phyloP scores from a whole-genome alignment of 1,140 invertebrate genomes.

The Lordiphosa stackelbergi region DNA sequence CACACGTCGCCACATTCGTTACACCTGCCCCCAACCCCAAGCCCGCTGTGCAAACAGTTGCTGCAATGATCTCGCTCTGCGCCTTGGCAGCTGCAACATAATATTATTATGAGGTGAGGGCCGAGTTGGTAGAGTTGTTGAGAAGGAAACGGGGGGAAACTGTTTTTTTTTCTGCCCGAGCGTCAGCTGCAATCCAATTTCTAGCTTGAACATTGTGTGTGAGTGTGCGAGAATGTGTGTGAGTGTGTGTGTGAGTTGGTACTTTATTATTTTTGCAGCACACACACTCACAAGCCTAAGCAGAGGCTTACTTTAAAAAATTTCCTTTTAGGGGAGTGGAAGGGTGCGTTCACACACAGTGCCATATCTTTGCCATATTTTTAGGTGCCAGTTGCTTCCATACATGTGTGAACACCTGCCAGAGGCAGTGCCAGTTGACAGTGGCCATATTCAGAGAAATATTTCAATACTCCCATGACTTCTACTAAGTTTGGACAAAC shows the following conservation, averaged over 20 bases:
- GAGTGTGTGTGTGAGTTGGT: constrained; percentile 33
- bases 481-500: too few species aligned
- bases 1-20: constrained; percentile 65
- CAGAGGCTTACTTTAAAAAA: background rate
- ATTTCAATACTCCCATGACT: too few species aligned
- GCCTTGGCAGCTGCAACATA: constrained; percentile 71
- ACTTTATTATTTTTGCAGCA: constrained; percentile 70
- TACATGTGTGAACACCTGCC: too few species aligned
- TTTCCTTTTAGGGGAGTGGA: background rate
- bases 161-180: constrained; percentile 37
- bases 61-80: constrained; percentile 56
- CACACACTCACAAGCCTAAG: constrained; percentile 13
- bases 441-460: too few species aligned
- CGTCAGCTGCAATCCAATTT: constrained; percentile 71
- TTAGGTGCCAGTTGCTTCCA: too few species aligned
- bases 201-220: constrained; percentile 51
- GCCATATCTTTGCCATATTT: too few species aligned
- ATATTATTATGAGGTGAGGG: constrained; percentile 59
- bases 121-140: background rate
- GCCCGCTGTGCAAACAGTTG: constrained; percentile 51
- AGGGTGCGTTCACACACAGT: too few species aligned
- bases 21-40: constrained; percentile 4
- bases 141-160: background rate
- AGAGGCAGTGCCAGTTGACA: too few species aligned
- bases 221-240: constrained; percentile 22